Evolutionary conservation across 2,113 vertebrate genomes (phyloP).

Genomic region (Craseonycteris thonglongyai): DNA sequence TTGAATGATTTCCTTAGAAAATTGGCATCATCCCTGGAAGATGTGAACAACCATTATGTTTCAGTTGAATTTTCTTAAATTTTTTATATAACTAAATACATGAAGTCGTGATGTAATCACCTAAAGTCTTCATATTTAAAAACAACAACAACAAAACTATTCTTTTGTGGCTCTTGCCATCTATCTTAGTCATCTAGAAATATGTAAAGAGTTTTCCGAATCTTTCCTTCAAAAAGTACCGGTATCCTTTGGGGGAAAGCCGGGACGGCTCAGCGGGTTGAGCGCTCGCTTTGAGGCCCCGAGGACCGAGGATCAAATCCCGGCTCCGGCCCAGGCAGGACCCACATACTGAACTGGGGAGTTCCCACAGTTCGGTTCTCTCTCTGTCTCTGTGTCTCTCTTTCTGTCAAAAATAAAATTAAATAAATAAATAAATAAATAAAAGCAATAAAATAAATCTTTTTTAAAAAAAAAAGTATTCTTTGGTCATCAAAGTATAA

Average conservation of each 20-base stretch:
- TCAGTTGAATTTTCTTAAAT: background rate
- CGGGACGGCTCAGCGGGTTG: no score
- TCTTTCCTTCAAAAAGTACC: background rate
- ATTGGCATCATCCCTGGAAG: background rate
- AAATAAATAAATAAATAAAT: no score
- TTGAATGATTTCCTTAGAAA: conserved; percentile 11
- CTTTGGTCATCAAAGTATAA: background rate
- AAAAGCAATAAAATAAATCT: no score
- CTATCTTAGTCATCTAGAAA: background rate
- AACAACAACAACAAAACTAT: background rate
- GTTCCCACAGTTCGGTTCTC: no score
- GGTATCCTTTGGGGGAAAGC: no score
- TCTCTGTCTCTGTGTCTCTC: no score
- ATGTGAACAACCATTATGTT: background rate
- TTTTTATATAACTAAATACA: background rate
- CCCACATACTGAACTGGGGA: no score
- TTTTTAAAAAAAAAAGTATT: no score
- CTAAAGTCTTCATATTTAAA: background rate
- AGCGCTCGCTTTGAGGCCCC: no score
- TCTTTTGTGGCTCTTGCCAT: background rate
- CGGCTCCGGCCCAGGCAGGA: no score
- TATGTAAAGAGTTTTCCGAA: background rate
- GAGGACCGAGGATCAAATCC: no score
- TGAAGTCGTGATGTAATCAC: background rate
- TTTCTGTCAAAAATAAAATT: no score